Evolutionary conservation across 2,888 invertebrate genomes (phyloP), one percentile per base, ranked within the genome.

Genomic region (Plemyria rubiginata): DNA sequence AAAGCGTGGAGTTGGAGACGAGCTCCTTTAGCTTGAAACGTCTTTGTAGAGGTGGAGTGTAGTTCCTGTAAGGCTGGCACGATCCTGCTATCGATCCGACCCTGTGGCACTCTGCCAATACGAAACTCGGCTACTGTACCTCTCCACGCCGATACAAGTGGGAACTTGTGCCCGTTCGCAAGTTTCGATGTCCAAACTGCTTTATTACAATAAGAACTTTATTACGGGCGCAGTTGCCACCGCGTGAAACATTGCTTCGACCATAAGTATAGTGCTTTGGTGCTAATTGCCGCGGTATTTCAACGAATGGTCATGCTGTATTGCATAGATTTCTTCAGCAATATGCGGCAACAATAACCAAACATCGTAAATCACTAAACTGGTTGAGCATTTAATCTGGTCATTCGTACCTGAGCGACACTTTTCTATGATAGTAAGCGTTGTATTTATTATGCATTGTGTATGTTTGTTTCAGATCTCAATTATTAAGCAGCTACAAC

Each of bases 51-150:
- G 8, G 40, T 28, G 15, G 28, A 84, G 60, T 58, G 51, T 45
- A 12, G 50, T 57, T 57, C 32, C 50, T 51, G 45, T 53, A 46
- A 40, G 50, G 9, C 32, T 51, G 36, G 43, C 66, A 62, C 66
- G 60, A 53, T 59, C 59, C 59, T 76, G 78, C 77, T 87, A 91
- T 91, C 88, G 91, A 90, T 87, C 90, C 74, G 72, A 72, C 77
- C 81, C 79, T 78, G 84, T 90, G 91, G 91, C 90, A 82, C 82
- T 66, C 77, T 84, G 92, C 92, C 92, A 92, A 85, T 85, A 83
- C 81, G 80, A 84, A 87, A 83, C 81, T 82, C 77, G 70, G 70
- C 78, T 50, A 50, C 50, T 77, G 80, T 79, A 60, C 75, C 74
- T 76, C 76, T 74, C 67, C 71, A 72, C 78, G 78, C 76, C 79